phyloP scores from a whole-genome alignment of 2,113 vertebrate species.

The Probosciger aterrimus region DNA sequence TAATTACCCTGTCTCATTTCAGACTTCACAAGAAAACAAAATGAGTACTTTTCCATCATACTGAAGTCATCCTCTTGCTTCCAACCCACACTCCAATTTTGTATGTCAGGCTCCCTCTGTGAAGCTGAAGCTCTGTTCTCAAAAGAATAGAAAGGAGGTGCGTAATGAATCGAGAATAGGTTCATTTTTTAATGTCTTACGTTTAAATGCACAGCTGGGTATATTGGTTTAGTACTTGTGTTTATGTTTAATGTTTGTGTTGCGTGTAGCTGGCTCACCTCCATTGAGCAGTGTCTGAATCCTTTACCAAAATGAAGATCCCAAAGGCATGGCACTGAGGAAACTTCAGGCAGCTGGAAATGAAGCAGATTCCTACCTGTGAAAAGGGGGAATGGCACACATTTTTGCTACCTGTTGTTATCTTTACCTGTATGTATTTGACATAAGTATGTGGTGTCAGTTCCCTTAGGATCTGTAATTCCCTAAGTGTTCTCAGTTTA shows the following conservation, averaged over 20 bases:
- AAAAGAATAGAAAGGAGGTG: conserved; percentile 1
- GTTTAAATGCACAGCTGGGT: neutral
- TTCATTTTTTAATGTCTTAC: neutral
- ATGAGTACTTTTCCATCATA: conserved; percentile 59
- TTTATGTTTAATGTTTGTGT: neutral
- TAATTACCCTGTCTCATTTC: conserved; percentile 63
- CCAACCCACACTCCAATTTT: conserved; percentile 58
- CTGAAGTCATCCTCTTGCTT: conserved; percentile 28
- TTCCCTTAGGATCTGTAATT: neutral
- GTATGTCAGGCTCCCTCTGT: conserved; percentile 25
- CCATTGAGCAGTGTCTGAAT: neutral
- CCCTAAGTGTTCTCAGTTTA: neutral
- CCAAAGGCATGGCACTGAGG: neutral
- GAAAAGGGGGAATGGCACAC: neutral
- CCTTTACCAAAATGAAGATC: neutral
- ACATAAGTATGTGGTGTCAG: neutral
- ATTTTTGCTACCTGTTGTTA: neutral
- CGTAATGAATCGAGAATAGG: neutral
- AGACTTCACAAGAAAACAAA: conserved; percentile 39
- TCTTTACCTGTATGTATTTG: neutral
- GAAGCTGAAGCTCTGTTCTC: neutral
- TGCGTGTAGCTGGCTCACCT: neutral
- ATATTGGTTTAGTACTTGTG: neutral
- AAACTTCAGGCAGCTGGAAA: neutral
- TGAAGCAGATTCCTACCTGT: neutral